Evolutionary conservation across 2,113 vertebrate species (phyloP).

Genomic region (Lanius ludovicianus): DNA sequence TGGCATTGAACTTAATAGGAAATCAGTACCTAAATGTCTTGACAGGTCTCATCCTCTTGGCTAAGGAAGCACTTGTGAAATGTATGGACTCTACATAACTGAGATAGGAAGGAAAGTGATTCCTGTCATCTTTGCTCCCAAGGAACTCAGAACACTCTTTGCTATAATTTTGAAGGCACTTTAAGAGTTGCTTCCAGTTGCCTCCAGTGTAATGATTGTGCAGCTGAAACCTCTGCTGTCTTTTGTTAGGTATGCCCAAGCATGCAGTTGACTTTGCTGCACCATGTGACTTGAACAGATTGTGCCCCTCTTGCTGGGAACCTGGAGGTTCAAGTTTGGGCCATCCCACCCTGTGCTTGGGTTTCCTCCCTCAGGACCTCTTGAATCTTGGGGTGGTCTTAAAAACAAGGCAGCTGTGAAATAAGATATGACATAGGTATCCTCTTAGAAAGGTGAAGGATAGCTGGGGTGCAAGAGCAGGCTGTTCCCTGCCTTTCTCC

Average conservation of each 20-base stretch:
- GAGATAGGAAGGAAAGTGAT: not conserved
- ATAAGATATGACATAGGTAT: not conserved
- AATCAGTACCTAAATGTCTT: not conserved
- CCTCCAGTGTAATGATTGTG: not conserved
- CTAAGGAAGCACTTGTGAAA: not conserved
- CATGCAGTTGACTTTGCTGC: not conserved
- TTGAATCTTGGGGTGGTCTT: not conserved
- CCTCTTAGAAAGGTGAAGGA: not conserved
- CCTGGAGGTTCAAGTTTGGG: not conserved
- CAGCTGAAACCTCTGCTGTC: not conserved
- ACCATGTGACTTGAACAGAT: accelerated
- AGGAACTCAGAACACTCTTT: not conserved
- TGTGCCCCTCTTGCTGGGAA: not conserved
- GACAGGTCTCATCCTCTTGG: not conserved
- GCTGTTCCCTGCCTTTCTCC: not conserved
- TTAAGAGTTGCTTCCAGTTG: not conserved
- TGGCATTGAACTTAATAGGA: not conserved
- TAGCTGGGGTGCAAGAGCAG: not conserved
- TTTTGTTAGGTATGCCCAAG: not conserved
- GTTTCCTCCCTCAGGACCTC: not conserved
- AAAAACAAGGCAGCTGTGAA: not conserved
- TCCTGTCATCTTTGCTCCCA: not conserved
- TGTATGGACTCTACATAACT: not conserved
- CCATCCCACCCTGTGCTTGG: not conserved
- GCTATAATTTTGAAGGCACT: not conserved